These are phyloP conservation scores for Tauraco erythrolophus DNA, from an alignment of 2,113 vertebrate species.

Conservation along the genomic window DNA sequence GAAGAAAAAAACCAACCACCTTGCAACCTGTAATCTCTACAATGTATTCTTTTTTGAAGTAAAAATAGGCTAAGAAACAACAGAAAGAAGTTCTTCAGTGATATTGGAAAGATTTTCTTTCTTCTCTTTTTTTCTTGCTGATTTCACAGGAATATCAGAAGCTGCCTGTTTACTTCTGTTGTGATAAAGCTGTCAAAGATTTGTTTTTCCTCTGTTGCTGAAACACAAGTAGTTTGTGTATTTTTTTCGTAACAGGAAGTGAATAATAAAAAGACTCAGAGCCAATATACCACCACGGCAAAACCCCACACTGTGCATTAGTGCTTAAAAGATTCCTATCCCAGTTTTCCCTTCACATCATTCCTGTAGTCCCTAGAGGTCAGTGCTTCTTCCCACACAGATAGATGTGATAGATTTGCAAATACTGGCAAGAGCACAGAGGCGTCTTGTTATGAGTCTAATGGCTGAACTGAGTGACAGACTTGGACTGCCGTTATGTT, in stretches of 20 bases:
- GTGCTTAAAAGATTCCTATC: slow-evolving; percentile 10
- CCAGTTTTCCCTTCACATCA: neutral
- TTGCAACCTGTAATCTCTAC: neutral
- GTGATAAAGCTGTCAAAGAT: neutral
- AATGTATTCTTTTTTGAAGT: slow-evolving; percentile 11
- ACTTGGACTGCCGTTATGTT: neutral
- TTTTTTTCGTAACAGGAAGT: slow-evolving; percentile 3
- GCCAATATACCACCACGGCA: neutral
- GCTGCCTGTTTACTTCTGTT: slow-evolving; percentile 11
- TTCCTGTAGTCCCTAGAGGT: neutral
- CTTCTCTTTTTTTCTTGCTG: neutral
- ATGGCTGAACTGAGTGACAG: neutral
- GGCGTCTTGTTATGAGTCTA: slow-evolving; percentile 9
- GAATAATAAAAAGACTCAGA: slow-evolving; percentile 8
- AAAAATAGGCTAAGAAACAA: slow-evolving; percentile 24
- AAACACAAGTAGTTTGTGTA: neutral
- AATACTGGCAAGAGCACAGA: slow-evolving; percentile 23
- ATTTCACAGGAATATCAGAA: slow-evolving; percentile 23
- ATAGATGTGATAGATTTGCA: slow-evolving; percentile 31
- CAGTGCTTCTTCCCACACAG: neutral
- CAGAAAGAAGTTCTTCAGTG: neutral
- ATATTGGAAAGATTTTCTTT: neutral
- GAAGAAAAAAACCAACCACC: neutral
- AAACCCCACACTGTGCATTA: neutral
- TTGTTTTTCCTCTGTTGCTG: neutral